Percentiles rank a stretch among this genome's conserved stretches.
Evolutionary conservation across 2,113 vertebrate genomes (phyloP).

Genomic region (Eira barbara): DNA sequence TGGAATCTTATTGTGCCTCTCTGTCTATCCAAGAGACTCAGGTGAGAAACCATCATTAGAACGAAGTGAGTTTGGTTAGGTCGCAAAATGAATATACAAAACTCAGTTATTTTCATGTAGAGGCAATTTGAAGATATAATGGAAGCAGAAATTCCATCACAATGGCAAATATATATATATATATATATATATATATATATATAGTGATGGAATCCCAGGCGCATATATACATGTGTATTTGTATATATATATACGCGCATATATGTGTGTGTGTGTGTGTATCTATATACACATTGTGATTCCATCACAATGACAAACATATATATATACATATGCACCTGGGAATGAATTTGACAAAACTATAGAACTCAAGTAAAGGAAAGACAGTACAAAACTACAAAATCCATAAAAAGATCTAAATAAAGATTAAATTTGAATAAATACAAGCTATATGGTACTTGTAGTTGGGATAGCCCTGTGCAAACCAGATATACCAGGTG

Average conservation of each 20-base stretch:
- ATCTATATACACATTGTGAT: too few species aligned
- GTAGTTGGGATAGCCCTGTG: not conserved
- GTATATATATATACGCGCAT: too few species aligned
- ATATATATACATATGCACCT: not conserved
- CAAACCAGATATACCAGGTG: not conserved
- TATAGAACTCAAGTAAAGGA: slow-evolving; percentile 5
- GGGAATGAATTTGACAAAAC: not conserved
- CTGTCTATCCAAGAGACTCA: not conserved
- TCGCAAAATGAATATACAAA: slow-evolving; percentile 4
- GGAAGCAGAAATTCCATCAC: not conserved
- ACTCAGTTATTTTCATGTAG: not conserved
- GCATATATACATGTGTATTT: too few species aligned
- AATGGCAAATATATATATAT: too few species aligned
- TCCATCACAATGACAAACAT: too few species aligned
- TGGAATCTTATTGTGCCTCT: not conserved
- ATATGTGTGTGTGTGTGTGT: too few species aligned
- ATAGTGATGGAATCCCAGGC: too few species aligned
- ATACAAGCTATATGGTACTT: not conserved
- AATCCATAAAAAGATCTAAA: not conserved
- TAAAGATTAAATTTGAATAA: slow-evolving; percentile 32
- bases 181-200: too few species aligned
- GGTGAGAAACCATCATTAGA: not conserved
- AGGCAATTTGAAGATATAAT: slow-evolving; percentile 23
- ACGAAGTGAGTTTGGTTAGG: slow-evolving; percentile 2
- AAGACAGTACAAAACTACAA: not conserved